A percentile compares a stretch with the other conserved stretches of the same genome.
Evolutionary conservation across 2,113 vertebrate species (phyloP).

Genomic region (Girardinichthys multiradiatus): DNA sequence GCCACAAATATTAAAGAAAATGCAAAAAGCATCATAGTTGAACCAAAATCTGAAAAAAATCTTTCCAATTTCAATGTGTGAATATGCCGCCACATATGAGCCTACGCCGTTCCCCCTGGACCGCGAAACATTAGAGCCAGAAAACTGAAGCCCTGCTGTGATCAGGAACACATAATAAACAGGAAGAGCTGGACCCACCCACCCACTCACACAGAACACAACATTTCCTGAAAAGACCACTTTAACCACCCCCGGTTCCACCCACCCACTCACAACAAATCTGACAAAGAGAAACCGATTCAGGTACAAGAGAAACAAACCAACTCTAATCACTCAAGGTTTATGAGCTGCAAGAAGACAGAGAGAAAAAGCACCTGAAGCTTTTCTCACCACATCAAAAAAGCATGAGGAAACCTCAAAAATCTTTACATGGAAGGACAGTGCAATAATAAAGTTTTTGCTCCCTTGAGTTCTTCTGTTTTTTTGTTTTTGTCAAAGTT

Average conservation of each 20-base stretch:
- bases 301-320: neutral
- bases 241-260: neutral
- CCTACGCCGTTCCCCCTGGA: neutral
- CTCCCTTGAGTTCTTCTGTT: no score
- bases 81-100: neutral
- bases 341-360: no score
- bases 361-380: neutral
- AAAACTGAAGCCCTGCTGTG: constrained; percentile 4
- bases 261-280: neutral
- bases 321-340: no score
- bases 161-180: constrained; percentile 38
- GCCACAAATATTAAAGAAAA: neutral
- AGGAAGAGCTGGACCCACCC: constrained; percentile 46
- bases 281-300: neutral
- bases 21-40: neutral
- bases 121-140: neutral
- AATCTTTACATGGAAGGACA: neutral
- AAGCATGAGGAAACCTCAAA: no score
- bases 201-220: neutral
- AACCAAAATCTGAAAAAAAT: no score
- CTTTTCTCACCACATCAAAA: neutral
- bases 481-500: no score
- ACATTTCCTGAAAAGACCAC: constrained; percentile 28
- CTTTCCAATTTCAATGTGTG: neutral
- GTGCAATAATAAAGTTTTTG: no score